phyloP scores from a whole-genome alignment of 2,797 vertebrate genomes.

The Mormyrus hasselquistii region DNA sequence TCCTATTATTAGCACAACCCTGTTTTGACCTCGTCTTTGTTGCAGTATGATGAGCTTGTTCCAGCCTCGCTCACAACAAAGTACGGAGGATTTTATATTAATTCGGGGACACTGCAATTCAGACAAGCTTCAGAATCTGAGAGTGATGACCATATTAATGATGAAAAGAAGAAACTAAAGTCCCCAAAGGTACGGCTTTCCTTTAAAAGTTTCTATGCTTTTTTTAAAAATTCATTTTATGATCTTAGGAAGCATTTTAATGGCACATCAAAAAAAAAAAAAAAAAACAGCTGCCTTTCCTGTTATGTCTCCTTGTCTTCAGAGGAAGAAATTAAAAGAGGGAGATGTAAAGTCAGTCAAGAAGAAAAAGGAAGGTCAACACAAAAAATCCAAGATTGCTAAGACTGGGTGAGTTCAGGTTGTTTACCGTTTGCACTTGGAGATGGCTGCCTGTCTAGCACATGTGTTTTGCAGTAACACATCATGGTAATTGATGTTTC shows the following conservation, averaged over 20 bases:
- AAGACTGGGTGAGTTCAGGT: slow-evolving; percentile 64
- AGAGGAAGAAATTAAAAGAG: slow-evolving; percentile 78
- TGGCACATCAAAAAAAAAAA: neutral
- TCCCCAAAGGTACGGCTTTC: slow-evolving; percentile 62
- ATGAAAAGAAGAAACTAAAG: slow-evolving; percentile 62
- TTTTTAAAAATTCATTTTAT: neutral
- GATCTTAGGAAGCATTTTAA: neutral
- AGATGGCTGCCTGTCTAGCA: neutral
- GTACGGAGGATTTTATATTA: slow-evolving; percentile 92
- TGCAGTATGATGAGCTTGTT: slow-evolving; percentile 86
- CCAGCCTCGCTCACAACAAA: slow-evolving; percentile 84
- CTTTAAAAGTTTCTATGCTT: neutral
- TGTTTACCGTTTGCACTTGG: neutral
- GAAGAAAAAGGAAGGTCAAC: slow-evolving; percentile 64
- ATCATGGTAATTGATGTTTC: neutral
- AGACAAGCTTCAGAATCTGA: slow-evolving; percentile 73
- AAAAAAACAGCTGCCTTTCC: neutral
- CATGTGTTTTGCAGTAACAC: neutral
- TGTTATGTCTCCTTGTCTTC: slow-evolving; percentile 15
- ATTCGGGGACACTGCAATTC: slow-evolving; percentile 82
- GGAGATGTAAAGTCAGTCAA: slow-evolving; percentile 68
- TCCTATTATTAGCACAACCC: neutral
- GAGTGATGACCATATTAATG: slow-evolving; percentile 58
- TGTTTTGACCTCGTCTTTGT: neutral
- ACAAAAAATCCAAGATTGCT: slow-evolving; percentile 57